Evolutionary conservation across 2,888 invertebrate species (phyloP), one percentile per base, ranked within the genome.

Genomic region (Meta bourneti): DNA sequence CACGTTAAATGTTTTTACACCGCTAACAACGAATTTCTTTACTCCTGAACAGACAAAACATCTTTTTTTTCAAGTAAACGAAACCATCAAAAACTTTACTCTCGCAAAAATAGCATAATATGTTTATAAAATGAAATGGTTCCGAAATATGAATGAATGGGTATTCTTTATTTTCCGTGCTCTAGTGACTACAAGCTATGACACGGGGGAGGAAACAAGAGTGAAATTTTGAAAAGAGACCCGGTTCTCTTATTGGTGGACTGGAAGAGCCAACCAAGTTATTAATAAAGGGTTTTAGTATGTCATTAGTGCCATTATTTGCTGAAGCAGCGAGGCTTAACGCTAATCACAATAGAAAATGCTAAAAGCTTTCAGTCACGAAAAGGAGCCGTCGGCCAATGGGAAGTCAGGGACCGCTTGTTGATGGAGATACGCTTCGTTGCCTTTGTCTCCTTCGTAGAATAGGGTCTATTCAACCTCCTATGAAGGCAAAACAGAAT

Each of bases 261-360:
- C 9, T 11, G 19, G 11, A 19, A 34, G 78, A 77, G 61, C 91
- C 91, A 91, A 91, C 91, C 91, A 87, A 87, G 61, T 87, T 91
- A 91, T 91, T 91, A 91, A 91, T 91, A 91, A 91, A 91, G 91
- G 91, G 91, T 91, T 91, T 91, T 91, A 91, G 87, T 83, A 69
- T 91, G 78, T 91, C 87, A 91, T 91, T 91, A 91, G 86, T 20
- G 77, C 87, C 77, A 81, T 91, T 91, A 91, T 91, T 91, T 91
- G 91, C 54, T 72, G 87, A 91, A 78, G 78, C 87, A 91, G 87
- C 72, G 83, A 91, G 91, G 91, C 91, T 79, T 87, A 88, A 87
- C 91, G 34, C 78, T 87, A 87, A 83, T 91, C 91, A 83, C 83
- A 91, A 91, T 86, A 78, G 91, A 83, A 78, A 34, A 69, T 78